phyloP scores from a whole-genome alignment of 1,140 invertebrate genomes.

The Agrilus planipennis region DNA sequence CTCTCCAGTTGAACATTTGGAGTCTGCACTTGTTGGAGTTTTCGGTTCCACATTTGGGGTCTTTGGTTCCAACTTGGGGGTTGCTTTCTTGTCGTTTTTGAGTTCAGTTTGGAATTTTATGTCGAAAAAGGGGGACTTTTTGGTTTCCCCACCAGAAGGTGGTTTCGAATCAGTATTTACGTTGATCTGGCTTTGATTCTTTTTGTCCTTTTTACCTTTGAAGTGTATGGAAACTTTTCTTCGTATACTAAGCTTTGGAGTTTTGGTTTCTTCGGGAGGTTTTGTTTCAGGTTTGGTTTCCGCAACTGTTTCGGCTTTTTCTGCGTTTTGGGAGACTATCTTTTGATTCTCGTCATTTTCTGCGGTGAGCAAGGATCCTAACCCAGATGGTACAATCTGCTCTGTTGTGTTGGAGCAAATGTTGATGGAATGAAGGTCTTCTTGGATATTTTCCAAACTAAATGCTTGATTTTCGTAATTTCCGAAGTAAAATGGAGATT shows the following conservation, averaged over 20 bases:
- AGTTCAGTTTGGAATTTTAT: constrained; percentile 9
- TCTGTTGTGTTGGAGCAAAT: no score
- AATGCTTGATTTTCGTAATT: no score
- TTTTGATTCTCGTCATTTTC: constrained; percentile 37
- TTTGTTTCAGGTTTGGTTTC: constrained; percentile 2
- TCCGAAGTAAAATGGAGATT: no score
- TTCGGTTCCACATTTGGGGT: constrained; percentile 22
- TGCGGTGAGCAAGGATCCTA: no score
- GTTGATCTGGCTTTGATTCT: constrained; percentile 12
- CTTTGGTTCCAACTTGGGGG: constrained; percentile 24
- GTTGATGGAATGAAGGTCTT: no score
- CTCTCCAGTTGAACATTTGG: constrained; percentile 7
- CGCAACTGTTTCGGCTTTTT: constrained; percentile 8
- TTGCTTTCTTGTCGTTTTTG: constrained; percentile 8
- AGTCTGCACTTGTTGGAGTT: constrained; percentile 21
- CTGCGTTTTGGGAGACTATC: constrained; percentile 22
- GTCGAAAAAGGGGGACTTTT: constrained; percentile 15
- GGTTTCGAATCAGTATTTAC: constrained; percentile 5
- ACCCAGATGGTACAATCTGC: no score
- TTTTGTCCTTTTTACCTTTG: constrained; percentile 29
- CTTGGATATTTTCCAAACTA: no score
- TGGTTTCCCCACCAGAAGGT: constrained; percentile 7
- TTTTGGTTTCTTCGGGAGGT: constrained; percentile 13
- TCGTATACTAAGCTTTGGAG: constrained; percentile 22
- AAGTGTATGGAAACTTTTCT: constrained; percentile 32